These are phyloP conservation scores for Cryptosula pallasiana DNA, from an alignment of 2,888 invertebrate genomes.

Conservation along the genomic window DNA sequence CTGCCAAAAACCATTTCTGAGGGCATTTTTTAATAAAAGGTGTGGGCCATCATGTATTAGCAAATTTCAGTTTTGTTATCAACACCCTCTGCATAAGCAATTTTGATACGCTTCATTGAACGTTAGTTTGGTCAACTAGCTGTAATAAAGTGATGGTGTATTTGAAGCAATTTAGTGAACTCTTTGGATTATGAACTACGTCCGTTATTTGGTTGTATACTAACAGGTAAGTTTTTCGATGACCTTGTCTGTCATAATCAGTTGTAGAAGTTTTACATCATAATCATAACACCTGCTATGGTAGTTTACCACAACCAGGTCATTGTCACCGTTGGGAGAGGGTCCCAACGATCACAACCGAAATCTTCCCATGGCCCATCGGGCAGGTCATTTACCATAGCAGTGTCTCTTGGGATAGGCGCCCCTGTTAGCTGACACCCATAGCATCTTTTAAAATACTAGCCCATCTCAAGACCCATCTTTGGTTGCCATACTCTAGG, in stretches of 20 bases:
- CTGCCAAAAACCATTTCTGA: neutral
- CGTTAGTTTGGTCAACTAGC: neutral
- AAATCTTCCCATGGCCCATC: slow-evolving; percentile 13
- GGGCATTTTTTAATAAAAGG: neutral
- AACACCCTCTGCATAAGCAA: neutral
- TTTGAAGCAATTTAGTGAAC: neutral
- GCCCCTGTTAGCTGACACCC: slow-evolving; percentile 1
- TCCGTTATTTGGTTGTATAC: neutral
- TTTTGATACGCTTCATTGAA: neutral
- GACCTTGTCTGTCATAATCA: neutral
- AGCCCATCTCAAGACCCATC: neutral
- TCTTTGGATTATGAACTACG: neutral
- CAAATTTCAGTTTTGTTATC: neutral
- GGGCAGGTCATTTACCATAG: neutral
- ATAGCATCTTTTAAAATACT: neutral
- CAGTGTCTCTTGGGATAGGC: neutral
- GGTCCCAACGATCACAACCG: neutral
- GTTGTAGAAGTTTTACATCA: neutral
- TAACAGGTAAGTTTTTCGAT: neutral
- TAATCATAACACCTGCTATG: neutral
- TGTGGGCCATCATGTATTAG: neutral
- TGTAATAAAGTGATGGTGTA: neutral
- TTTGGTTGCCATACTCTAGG: neutral
- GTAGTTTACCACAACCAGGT: neutral
- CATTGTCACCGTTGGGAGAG: neutral